Conservation (phyloP, 2,113 vertebrate species). For the human region GRCh38 chr13:21730001-21730500, state of each 20-base stretch:
- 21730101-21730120: rapidly evolving
- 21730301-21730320: not conserved
- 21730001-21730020: not conserved
- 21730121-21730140: not conserved
- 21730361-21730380: not conserved
- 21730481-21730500: constrained; percentile 7
- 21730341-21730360: not conserved
- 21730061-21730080: not conserved
- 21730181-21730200: not conserved
- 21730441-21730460: not conserved
- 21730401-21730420: constrained; percentile 17
- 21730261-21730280: not conserved
- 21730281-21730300: not conserved
- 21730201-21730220: not conserved
- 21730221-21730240: not conserved
- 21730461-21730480: not conserved
- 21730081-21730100: not conserved
- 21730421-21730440: not conserved
- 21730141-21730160: not conserved
- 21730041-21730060: not conserved
- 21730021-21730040: not conserved
- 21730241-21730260: not conserved
- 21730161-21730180: not conserved
- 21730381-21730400: not conserved
- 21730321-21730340: not conserved